A percentile compares a stretch with the other conserved stretches of the same genome.
phyloP scores from a whole-genome alignment of 2,113 vertebrate genomes.

The Helogale parvula region DNA sequence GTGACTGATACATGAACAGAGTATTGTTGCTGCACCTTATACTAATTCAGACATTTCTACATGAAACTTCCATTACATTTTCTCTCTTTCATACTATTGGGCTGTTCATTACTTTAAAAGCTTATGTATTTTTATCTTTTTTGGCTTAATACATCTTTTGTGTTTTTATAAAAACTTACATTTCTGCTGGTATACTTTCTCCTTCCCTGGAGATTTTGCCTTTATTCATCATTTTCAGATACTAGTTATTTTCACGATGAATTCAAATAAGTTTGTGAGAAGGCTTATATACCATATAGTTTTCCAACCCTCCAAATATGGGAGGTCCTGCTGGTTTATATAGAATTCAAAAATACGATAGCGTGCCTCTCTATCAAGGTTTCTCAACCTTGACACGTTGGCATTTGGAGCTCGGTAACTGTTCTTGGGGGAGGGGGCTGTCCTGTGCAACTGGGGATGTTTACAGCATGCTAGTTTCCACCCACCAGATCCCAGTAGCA shows the following conservation, averaged over 20 bases:
- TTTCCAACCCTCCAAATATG: not conserved
- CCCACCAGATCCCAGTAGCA: not conserved
- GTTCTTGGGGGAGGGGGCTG: not conserved
- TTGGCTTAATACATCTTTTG: constrained; percentile 62
- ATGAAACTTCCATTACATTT: constrained; percentile 54
- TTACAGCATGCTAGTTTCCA: not conserved
- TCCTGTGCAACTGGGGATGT: not conserved
- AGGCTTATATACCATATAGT: not conserved
- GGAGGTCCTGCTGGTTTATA: not conserved
- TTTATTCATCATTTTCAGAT: constrained; percentile 44
- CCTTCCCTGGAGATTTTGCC: constrained; percentile 36
- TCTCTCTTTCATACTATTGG: constrained; percentile 42
- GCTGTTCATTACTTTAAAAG: constrained; percentile 54
- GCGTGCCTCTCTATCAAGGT: not conserved
- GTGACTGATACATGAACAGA: not conserved
- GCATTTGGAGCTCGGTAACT: constrained; percentile 1
- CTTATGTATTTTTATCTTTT: constrained; percentile 47
- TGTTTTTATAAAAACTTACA: constrained; percentile 48
- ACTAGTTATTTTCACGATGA: constrained; percentile 22
- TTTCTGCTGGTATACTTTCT: constrained; percentile 26
- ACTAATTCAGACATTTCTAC: constrained; percentile 64
- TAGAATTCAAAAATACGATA: constrained; percentile 20
- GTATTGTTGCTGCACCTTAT: constrained; percentile 14
- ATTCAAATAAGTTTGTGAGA: constrained; percentile 46
- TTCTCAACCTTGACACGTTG: not conserved